These are phyloP conservation scores for Cataglyphis altisquamis DNA, from an alignment of 2,888 invertebrate species.

Conservation along the genomic window DNA sequence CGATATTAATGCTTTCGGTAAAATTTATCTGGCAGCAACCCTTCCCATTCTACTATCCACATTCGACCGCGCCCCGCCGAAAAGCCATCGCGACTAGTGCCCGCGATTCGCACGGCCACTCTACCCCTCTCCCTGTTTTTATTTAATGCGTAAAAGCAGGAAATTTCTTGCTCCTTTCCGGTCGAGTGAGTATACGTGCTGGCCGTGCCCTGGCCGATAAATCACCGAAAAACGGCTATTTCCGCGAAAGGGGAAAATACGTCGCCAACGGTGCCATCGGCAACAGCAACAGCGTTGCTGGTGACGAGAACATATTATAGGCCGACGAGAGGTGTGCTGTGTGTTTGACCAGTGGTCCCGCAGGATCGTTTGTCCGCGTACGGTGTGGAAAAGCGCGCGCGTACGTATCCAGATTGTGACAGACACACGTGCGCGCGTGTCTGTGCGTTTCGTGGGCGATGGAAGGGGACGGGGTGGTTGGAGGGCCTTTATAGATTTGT, in stretches of 20 bases:
- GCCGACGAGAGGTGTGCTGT: constrained; percentile 70
- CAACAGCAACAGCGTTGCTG: constrained; percentile 78
- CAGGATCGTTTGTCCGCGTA: constrained; percentile 78
- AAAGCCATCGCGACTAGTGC: constrained; percentile 26
- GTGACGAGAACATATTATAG: constrained; percentile 84
- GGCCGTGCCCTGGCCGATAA: constrained; percentile 66
- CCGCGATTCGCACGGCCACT: constrained; percentile 34
- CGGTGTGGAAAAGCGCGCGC: constrained; percentile 66
- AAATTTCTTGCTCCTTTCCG: constrained; percentile 63
- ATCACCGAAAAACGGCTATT: constrained; percentile 77
- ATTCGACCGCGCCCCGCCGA: constrained; percentile 38
- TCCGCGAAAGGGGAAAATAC: constrained; percentile 77
- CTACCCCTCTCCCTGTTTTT: constrained; percentile 42
- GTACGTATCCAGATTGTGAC: constrained; percentile 38
- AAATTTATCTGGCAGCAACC: constrained; percentile 42
- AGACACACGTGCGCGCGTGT: constrained; percentile 52
- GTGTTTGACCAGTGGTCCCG: constrained; percentile 81
- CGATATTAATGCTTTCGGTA: constrained; percentile 27
- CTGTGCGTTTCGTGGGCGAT: constrained; percentile 50
- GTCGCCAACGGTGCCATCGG: constrained; percentile 61
- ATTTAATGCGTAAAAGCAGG: constrained; percentile 62
- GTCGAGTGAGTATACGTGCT: constrained; percentile 48
- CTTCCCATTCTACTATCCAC: constrained; percentile 17
- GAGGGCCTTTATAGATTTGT: constrained; percentile 81
- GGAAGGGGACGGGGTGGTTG: constrained; percentile 58